These are phyloP conservation scores for Neosalanx taihuensis DNA, from an alignment of 2,797 vertebrate genomes.

Conservation along the genomic window DNA sequence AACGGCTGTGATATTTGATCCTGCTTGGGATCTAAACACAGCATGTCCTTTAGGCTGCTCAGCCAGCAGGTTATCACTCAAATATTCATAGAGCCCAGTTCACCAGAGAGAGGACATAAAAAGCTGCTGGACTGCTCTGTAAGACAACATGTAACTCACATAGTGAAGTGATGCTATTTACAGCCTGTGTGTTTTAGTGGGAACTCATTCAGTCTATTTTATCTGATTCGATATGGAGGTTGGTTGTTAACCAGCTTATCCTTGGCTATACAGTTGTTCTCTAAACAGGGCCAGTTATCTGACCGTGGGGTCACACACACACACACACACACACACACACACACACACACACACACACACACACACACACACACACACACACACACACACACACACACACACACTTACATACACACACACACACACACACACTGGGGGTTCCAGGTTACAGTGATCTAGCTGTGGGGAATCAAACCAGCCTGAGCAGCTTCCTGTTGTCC, in stretches of 20 bases:
- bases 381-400: too few species aligned
- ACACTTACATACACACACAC: too few species aligned
- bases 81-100: conserved; percentile 20
- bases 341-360: too few species aligned
- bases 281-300: too few species aligned
- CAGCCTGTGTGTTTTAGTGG: background rate
- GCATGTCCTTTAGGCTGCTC: background rate
- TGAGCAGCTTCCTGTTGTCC: background rate
- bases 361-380: too few species aligned
- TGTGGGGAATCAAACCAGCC: background rate
- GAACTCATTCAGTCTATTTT: background rate
- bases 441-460: background rate
- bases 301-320: too few species aligned
- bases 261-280: too few species aligned
- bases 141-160: background rate
- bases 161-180: background rate
- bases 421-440: background rate
- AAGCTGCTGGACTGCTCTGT: background rate
- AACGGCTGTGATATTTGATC: background rate
- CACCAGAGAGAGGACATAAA: background rate
- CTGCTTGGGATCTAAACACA: background rate
- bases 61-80: conserved; percentile 16
- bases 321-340: too few species aligned
- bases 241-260: too few species aligned
- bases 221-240: background rate